phyloP scores from a whole-genome alignment of 1,140 invertebrate genomes.

The Papilio dardanus region DNA sequence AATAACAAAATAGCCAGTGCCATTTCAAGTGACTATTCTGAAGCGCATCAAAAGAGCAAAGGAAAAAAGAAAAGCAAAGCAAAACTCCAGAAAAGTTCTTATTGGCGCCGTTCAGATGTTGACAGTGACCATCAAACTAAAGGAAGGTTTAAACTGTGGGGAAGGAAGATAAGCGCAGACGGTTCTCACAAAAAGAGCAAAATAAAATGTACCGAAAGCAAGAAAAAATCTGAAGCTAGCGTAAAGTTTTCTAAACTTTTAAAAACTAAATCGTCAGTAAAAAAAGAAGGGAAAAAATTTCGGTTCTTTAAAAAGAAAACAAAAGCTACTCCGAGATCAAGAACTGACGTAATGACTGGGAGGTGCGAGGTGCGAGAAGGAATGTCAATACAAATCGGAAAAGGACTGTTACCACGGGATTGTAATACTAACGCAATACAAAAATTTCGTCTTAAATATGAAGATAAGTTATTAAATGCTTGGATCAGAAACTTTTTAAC shows the following conservation, averaged over 20 bases:
- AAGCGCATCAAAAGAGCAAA: slow-evolving; percentile 40
- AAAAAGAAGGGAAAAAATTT: slow-evolving; percentile 61
- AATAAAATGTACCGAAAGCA: slow-evolving; percentile 38
- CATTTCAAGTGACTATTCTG: slow-evolving; percentile 25
- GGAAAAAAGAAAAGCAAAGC: slow-evolving; percentile 39
- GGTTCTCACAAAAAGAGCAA: slow-evolving; percentile 45
- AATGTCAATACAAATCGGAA: slow-evolving; percentile 58
- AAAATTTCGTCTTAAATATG: slow-evolving; percentile 39
- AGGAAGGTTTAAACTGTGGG: slow-evolving; percentile 70
- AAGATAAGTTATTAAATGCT: slow-evolving; percentile 49
- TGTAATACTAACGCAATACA: slow-evolving; percentile 25
- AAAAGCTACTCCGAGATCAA: slow-evolving; percentile 56
- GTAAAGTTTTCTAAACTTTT: slow-evolving; percentile 34
- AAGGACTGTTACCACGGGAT: slow-evolving; percentile 35
- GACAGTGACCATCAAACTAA: slow-evolving; percentile 58
- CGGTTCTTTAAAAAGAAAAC: slow-evolving; percentile 65
- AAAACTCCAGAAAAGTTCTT: slow-evolving; percentile 20
- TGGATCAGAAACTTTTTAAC: slow-evolving; percentile 62
- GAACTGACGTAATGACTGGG: slow-evolving; percentile 60
- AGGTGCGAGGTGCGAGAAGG: slow-evolving; percentile 68
- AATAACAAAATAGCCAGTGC: slow-evolving; percentile 55
- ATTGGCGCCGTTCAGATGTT: slow-evolving; percentile 41
- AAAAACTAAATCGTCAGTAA: slow-evolving; percentile 39
- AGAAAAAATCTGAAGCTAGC: slow-evolving; percentile 42
- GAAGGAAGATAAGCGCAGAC: slow-evolving; percentile 65